Percentiles rank a stretch among this genome's conserved stretches.
Evolutionary conservation across 2,888 invertebrate species (phyloP).

Genomic region (Rugalucina vietnamica): DNA sequence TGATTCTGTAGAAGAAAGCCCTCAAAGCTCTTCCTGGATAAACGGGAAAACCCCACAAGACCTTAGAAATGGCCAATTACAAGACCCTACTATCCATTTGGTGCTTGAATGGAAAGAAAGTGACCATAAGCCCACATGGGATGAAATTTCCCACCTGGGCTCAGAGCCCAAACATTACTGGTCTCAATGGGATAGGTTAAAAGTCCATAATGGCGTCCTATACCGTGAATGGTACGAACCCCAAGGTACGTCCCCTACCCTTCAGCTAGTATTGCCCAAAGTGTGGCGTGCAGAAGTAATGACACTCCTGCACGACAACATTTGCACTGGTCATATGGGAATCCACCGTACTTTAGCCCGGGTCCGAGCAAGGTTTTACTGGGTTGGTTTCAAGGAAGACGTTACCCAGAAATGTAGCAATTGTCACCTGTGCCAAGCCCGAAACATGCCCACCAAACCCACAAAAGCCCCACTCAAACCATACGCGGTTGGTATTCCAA

Average conservation of each 20-base stretch:
- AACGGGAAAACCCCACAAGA: background rate
- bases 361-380: background rate
- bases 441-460: background rate
- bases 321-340: background rate
- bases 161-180: background rate
- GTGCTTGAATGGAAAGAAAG: conserved; percentile 18
- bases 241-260: background rate
- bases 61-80: background rate
- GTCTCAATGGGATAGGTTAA: background rate
- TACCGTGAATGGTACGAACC: background rate
- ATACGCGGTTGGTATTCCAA: conserved; percentile 18
- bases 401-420: background rate
- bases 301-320: background rate
- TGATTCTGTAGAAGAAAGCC: background rate
- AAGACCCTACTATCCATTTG: background rate
- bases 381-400: background rate
- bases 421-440: background rate
- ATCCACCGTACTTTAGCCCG: background rate
- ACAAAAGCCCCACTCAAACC: background rate
- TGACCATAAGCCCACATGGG: background rate
- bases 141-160: conserved; percentile 5
- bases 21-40: background rate
- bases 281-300: background rate
- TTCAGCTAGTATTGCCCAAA: background rate
- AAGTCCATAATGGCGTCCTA: background rate